These are phyloP conservation scores for Dendrolimus pini DNA, from an alignment of 2,888 invertebrate species.

Conservation along the genomic window DNA sequence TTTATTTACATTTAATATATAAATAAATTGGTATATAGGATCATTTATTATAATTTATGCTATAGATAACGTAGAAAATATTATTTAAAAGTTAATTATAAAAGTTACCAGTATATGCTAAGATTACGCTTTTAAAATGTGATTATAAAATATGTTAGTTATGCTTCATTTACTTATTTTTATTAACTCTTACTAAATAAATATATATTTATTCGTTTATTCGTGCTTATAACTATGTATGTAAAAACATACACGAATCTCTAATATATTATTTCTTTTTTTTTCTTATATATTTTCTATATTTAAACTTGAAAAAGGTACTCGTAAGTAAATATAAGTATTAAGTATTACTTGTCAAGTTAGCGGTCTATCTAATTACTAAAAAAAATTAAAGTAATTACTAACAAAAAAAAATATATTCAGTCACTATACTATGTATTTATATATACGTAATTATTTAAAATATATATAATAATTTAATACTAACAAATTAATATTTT, in stretches of 20 bases:
- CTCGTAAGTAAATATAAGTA: too few relatives aligned
- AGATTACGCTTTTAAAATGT: background rate
- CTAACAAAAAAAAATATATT: background rate
- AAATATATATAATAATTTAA: background rate
- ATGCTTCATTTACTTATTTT: conserved; percentile 4
- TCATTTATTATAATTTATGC: too few relatives aligned
- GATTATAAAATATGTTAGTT: conserved; percentile 8
- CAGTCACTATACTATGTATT: background rate
- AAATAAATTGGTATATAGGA: too few relatives aligned
- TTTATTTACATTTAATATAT: too few relatives aligned
- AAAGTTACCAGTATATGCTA: background rate
- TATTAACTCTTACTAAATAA: conserved; percentile 2
- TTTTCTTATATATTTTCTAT: too few relatives aligned
- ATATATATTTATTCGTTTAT: too few relatives aligned
- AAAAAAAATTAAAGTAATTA: too few relatives aligned
- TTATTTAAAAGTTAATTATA: too few relatives aligned
- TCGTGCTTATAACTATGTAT: conserved; percentile 2
- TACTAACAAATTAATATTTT: background rate
- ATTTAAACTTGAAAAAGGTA: too few relatives aligned
- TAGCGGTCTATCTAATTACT: too few relatives aligned
- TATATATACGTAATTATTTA: background rate
- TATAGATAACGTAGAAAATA: too few relatives aligned
- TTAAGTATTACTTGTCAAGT: too few relatives aligned
- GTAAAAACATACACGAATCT: background rate
- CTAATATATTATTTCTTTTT: conserved; percentile 2